phyloP scores from a whole-genome alignment of 2,113 vertebrate genomes.

The Calidris pygmaea region DNA sequence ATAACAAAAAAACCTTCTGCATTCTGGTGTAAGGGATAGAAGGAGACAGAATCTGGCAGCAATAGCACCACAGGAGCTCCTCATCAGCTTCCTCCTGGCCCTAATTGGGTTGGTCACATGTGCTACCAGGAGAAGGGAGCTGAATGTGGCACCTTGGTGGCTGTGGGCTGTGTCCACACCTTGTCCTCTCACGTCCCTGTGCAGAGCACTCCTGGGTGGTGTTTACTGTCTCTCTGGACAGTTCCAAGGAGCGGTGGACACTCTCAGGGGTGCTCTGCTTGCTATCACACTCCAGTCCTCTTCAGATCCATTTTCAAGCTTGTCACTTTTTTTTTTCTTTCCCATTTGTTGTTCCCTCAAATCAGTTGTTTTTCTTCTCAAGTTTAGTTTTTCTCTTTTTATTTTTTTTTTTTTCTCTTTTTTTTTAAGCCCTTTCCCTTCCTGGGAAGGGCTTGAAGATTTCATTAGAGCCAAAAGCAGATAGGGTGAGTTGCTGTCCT shows the following conservation, averaged over 20 bases:
- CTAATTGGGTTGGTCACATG: background rate
- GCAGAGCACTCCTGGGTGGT: background rate
- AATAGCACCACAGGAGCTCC: background rate
- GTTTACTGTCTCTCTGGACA: background rate
- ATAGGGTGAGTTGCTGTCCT: background rate
- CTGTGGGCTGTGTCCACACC: background rate
- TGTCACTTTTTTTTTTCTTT: background rate
- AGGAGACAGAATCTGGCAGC: background rate
- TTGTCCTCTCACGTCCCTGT: background rate
- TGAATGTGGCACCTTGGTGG: background rate
- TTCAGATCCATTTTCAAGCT: background rate
- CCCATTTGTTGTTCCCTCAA: background rate
- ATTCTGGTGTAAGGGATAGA: background rate
- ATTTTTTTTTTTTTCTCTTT: fast-evolving
- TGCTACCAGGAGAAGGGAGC: background rate
- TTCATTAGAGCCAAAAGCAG: background rate
- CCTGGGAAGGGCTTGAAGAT: background rate
- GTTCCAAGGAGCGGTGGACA: background rate
- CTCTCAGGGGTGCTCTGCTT: background rate
- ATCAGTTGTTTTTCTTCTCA: background rate
- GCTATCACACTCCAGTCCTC: background rate
- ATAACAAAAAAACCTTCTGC: background rate
- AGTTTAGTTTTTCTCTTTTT: background rate
- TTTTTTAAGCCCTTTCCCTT: background rate
- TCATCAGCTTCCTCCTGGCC: background rate